Conservation (phyloP, 2,888 invertebrate genomes). For the Agonopterix alstromeriana region DNA sequence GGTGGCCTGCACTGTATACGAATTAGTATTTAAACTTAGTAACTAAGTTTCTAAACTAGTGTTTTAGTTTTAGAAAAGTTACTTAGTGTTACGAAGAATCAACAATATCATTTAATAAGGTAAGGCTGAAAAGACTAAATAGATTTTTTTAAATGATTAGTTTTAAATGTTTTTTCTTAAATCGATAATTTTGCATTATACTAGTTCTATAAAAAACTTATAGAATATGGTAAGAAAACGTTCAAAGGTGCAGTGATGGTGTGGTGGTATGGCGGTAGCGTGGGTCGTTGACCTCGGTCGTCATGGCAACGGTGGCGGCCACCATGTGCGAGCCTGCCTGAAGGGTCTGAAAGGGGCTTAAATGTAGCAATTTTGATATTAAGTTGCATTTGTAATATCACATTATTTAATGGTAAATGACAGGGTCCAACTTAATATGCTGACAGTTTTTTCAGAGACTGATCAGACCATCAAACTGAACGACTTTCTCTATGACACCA, state of each 20-base stretch:
- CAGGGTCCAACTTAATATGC: too few relatives aligned
- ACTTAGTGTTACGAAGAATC: neutral
- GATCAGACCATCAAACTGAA: too few relatives aligned
- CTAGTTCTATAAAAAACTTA: too few relatives aligned
- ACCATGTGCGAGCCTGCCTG: constrained; percentile 41
- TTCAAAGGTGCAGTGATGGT: constrained; percentile 11
- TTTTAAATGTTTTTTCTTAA: neutral
- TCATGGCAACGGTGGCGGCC: constrained; percentile 50
- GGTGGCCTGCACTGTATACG: constrained; percentile 25
- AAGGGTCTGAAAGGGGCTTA: constrained; percentile 16
- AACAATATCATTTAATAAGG: too few relatives aligned
- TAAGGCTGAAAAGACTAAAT: neutral
- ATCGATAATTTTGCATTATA: neutral
- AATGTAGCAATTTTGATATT: constrained; percentile 27
- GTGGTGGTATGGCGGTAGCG: constrained; percentile 34
- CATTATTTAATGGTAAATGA: too few relatives aligned
- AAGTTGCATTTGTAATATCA: too few relatives aligned
- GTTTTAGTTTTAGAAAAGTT: neutral
- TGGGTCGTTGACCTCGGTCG: constrained; percentile 63
- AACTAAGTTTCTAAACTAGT: neutral
- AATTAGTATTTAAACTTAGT: constrained; percentile 8
- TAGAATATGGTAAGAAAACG: neutral
- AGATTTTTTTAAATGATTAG: neutral
- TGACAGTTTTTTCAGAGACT: too few relatives aligned
- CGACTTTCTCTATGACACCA: too few relatives aligned